Evolutionary conservation across 2,113 vertebrate genomes (phyloP).

Genomic region (Piprites chloris): DNA sequence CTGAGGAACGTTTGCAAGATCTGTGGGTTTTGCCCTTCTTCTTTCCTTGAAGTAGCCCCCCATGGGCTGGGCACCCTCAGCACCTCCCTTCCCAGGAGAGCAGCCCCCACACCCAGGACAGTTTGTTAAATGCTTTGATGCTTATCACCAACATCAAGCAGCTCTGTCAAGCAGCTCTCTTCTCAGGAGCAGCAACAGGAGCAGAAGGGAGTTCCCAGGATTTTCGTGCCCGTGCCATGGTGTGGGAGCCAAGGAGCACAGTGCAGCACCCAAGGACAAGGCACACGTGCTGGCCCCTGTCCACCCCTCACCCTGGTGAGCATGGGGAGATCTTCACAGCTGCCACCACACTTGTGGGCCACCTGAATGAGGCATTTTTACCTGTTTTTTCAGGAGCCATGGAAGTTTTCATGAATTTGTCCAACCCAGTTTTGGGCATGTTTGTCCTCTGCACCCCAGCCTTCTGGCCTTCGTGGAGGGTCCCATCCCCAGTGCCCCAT

Average conservation of each 20-base stretch:
- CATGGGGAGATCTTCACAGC: fast-evolving
- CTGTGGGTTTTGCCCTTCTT: not conserved
- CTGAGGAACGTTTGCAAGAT: not conserved
- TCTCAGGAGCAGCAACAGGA: not conserved
- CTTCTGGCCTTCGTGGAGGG: fast-evolving
- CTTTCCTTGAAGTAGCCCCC: not conserved
- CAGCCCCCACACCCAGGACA: not conserved
- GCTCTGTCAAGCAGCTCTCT: not conserved
- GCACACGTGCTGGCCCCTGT: fast-evolving
- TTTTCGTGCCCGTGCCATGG: not conserved
- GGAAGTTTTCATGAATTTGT: not conserved
- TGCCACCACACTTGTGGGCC: fast-evolving
- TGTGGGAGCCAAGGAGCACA: not conserved
- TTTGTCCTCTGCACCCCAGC: fast-evolving
- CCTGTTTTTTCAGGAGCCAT: not conserved
- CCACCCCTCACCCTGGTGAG: not conserved
- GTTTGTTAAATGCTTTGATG: not conserved
- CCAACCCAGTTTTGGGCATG: not conserved
- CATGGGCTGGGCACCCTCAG: not conserved
- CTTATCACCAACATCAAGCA: not conserved
- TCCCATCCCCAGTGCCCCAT: fast-evolving
- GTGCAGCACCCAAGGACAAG: not conserved
- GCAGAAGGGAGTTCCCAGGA: not conserved
- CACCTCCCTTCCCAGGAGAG: not conserved
- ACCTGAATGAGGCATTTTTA: fast-evolving